These are phyloP conservation scores for Drosophila subobscura DNA, from an alignment of 1,140 invertebrate species.

Conservation along the genomic window DNA sequence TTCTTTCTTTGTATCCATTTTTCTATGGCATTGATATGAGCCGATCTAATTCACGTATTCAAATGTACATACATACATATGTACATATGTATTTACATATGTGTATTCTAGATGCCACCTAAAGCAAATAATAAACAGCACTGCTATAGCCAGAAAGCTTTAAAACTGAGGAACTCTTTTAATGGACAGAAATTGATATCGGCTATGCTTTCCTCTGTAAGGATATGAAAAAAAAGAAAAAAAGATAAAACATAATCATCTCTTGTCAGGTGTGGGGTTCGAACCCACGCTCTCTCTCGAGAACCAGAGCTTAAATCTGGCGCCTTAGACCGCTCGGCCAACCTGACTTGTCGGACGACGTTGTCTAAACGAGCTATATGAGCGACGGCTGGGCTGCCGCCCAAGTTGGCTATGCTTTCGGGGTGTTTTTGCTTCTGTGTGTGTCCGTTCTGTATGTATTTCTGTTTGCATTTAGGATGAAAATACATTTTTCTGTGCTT, in stretches of 20 bases:
- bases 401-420: conserved; percentile 11
- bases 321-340: conserved; percentile 90
- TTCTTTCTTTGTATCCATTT: too few species aligned
- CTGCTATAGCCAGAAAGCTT: too few species aligned
- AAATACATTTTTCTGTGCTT: too few species aligned
- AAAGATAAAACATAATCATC: conserved; percentile 23
- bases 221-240: conserved; percentile 7
- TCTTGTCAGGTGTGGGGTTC: conserved; percentile 89
- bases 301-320: conserved; percentile 90
- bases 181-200: neutral
- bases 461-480: too few species aligned
- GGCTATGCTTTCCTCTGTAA: too few species aligned
- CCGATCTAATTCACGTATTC: too few species aligned
- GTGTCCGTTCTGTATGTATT: conserved; percentile 6
- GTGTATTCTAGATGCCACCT: too few species aligned
- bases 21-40: too few species aligned
- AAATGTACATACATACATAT: too few species aligned
- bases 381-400: conserved; percentile 10
- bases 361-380: conserved; percentile 50
- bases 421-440: conserved; percentile 20
- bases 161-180: neutral
- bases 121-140: too few species aligned
- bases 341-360: conserved; percentile 84
- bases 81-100: too few species aligned
- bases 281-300: conserved; percentile 89